Base-by-base conservation (phyloP, 2,113 vertebrate species). In the Apistogramma diplotaenia region DNA sequence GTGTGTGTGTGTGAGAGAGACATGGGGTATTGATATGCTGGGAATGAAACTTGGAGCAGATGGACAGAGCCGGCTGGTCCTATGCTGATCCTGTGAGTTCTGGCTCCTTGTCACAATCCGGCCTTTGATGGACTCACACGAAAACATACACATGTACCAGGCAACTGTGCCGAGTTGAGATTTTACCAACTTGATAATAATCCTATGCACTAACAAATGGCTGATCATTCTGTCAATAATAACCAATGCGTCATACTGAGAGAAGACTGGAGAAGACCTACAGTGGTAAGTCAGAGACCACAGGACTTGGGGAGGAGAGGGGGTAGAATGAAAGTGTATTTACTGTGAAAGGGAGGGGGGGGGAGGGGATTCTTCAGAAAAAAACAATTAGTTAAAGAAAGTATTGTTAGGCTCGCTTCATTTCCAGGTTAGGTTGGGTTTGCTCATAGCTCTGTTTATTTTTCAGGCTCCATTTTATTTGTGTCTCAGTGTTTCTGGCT, bases 1-100 rank as follows among this genome's bases (percentile, higher is more conserved):
- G n/a, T 40, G 54, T 56, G n/a, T 67, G 25, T 57, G 72, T 82
- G n/a, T 27, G 54, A 59, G n/a, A 51, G 82, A 75, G 77, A 85
- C 74, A n/a, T 75, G 82, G 80, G 79, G 86, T 91, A 89, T 93
- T 93, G 92, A 93, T 93, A 91, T 94, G 92, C 92, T 87, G 91
- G 90, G 86, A 94, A 89, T 88, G 90, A 87, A 84, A 89, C 88
- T 89, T 21, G 15, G 90, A 93, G 91, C 94, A 94, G 94, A 94
- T 94, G 94, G 94, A 93, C 92, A 40, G 90, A 92, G 88, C 89
- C 90, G 89, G 79, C 89, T 92, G 93, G 92, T 86, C 90, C 83
- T 78, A 85, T 89, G 87, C 89, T 76, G 74, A 85, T 93, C 86
- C 92, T 89, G 84, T 83, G 87, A 93, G 91, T 90, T 89, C 88